Evolutionary conservation across 2,888 invertebrate genomes (phyloP).

Genomic region (Ditula angustiorana): DNA sequence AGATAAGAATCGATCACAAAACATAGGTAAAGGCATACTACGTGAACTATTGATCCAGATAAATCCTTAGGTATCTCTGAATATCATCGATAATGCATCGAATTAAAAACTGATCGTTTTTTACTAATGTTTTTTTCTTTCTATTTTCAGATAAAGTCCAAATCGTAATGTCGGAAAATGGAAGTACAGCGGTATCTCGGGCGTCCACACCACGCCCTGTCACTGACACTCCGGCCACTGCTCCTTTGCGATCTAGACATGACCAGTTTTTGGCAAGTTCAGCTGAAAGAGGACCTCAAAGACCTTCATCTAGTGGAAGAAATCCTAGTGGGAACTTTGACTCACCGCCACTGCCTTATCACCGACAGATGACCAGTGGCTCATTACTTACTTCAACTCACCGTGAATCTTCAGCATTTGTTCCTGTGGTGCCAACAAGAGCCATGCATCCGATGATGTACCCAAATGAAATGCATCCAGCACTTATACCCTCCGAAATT

Average conservation of each 20-base stretch:
- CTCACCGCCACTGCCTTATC: conserved; percentile 87
- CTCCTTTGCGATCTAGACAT: conserved; percentile 83
- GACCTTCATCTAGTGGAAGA: conserved; percentile 82
- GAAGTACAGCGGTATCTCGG: conserved; percentile 75
- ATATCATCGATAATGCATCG: background rate
- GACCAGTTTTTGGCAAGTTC: conserved; percentile 86
- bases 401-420: conserved; percentile 93
- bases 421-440: conserved; percentile 93
- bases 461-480: conserved; percentile 89
- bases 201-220: conserved; percentile 81
- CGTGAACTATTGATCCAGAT: conserved; percentile 21
- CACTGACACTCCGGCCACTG: conserved; percentile 74
- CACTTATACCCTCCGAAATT: conserved; percentile 86
- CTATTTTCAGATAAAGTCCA: conserved; percentile 70
- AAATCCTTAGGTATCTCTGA: conserved; percentile 4
- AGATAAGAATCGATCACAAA: conserved; percentile 56
- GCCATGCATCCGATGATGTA: conserved; percentile 90
- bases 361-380: conserved; percentile 86
- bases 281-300: conserved; percentile 75
- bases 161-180: conserved; percentile 80
- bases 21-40: conserved; percentile 25
- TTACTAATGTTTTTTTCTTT: conserved; percentile 35
- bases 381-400: conserved; percentile 84
- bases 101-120: background rate
- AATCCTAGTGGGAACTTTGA: conserved; percentile 85